phyloP scores from a whole-genome alignment of 2,888 invertebrate genomes.

The Drosophila anomelani region DNA sequence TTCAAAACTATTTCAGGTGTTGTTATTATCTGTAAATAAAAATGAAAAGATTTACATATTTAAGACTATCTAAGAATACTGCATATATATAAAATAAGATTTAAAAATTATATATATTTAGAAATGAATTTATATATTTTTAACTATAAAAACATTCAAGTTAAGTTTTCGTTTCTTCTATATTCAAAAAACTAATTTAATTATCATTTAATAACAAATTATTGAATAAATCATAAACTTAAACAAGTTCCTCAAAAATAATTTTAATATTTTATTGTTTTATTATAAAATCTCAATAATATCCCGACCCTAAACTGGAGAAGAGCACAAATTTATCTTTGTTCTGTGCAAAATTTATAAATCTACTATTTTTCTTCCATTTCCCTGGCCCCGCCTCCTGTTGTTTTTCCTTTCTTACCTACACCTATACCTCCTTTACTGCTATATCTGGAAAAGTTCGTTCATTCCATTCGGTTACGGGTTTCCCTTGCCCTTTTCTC shows the following conservation, averaged over 20 bases:
- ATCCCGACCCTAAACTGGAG: not conserved
- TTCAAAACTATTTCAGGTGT: not conserved
- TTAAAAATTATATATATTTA: no score
- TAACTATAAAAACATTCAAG: not conserved
- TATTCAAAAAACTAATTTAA: not conserved
- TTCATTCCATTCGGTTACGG: conserved; percentile 32
- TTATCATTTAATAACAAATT: no score
- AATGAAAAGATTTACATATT: not conserved
- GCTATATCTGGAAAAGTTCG: conserved; percentile 27
- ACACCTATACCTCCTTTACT: conserved; percentile 12
- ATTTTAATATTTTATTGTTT: not conserved
- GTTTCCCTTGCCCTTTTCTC: conserved; percentile 39
- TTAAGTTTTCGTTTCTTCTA: not conserved
- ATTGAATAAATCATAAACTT: no score
- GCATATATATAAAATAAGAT: not conserved
- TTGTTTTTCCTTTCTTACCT: conserved; percentile 23
- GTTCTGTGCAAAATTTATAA: conserved; percentile 71
- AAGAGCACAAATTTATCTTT: conserved; percentile 45
- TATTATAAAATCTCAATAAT: not conserved
- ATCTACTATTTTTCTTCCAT: conserved; percentile 66
- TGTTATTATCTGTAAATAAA: not conserved
- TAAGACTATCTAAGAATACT: not conserved
- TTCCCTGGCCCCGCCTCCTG: conserved; percentile 21
- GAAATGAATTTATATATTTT: not conserved
- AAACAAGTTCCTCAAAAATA: not conserved